Evolutionary conservation across 2,113 vertebrate genomes (phyloP).

Genomic region (Oncorhynchus kisutch): DNA sequence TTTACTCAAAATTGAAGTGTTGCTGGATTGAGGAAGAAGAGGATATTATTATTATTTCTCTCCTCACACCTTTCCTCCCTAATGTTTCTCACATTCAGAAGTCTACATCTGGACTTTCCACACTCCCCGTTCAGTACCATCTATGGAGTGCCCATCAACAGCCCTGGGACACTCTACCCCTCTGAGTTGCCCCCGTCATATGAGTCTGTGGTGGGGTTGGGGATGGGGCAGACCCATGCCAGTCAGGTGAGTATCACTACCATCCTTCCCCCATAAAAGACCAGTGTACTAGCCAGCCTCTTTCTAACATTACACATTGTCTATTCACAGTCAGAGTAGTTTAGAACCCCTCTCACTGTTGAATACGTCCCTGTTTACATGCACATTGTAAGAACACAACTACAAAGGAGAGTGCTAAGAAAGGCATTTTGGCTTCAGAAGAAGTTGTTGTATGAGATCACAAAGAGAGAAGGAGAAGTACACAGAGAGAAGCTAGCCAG

Average conservation of each 20-base stretch:
- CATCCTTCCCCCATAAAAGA: neutral
- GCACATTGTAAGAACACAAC: neutral
- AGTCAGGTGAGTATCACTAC: constrained; percentile 81
- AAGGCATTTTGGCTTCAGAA: too few relatives aligned
- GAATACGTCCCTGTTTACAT: neutral
- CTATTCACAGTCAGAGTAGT: neutral
- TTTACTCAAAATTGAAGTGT: neutral
- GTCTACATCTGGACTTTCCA: constrained; percentile 87
- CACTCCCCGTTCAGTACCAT: constrained; percentile 87
- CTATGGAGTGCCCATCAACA: constrained; percentile 91
- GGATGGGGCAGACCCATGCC: constrained; percentile 81
- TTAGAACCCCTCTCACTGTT: neutral
- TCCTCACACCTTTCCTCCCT: constrained; percentile 2
- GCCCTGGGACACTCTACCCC: constrained; percentile 87
- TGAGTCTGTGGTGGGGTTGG: constrained; percentile 88
- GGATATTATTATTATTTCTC: neutral
- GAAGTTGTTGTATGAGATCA: neutral
- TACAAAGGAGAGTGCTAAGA: neutral
- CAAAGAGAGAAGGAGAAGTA: neutral
- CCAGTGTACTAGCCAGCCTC: neutral
- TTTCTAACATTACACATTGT: neutral
- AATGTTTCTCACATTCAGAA: constrained; percentile 68
- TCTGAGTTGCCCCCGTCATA: constrained; percentile 93
- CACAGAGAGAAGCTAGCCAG: neutral
- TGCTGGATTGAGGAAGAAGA: too few relatives aligned